A percentile compares a stretch with the other conserved stretches of the same genome.
Conservation (phyloP, 2,888 invertebrate species). For the Diploptera punctata region DNA sequence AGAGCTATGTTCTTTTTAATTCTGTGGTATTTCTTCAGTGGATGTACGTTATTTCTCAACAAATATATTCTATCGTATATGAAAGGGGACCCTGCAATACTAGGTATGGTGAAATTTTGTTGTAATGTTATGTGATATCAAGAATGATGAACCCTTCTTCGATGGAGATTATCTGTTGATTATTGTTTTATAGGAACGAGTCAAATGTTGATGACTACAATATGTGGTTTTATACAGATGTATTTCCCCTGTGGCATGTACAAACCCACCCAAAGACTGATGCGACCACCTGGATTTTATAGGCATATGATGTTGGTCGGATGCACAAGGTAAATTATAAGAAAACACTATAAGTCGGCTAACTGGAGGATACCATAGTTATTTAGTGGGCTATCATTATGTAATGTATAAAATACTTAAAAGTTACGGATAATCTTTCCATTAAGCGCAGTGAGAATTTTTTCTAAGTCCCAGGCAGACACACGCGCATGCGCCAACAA, state of each 20-base stretch:
- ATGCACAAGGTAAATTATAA: conserved; percentile 70
- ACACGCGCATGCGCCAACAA: too few relatives aligned
- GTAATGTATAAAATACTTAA: too few relatives aligned
- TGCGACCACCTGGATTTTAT: conserved; percentile 72
- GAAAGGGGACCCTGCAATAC: conserved; percentile 73
- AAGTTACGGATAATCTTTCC: too few relatives aligned
- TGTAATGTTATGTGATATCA: too few relatives aligned
- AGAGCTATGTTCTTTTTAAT: conserved; percentile 67
- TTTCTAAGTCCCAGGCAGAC: too few relatives aligned
- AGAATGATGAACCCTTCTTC: too few relatives aligned
- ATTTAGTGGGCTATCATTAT: too few relatives aligned
- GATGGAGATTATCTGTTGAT: too few relatives aligned
- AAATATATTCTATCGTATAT: conserved; percentile 77
- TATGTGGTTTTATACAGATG: conserved; percentile 77
- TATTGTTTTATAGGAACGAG: conserved; percentile 71
- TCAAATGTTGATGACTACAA: conserved; percentile 77
- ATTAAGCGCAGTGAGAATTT: too few relatives aligned
- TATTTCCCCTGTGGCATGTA: conserved; percentile 78
- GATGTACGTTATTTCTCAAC: conserved; percentile 77
- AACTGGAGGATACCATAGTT: too few relatives aligned
- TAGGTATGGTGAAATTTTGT: conserved; percentile 71
- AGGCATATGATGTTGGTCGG: conserved; percentile 76
- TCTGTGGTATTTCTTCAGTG: conserved; percentile 80
- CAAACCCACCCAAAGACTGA: conserved; percentile 62
- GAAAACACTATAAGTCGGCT: too few relatives aligned